phyloP scores from a whole-genome alignment of 2,113 vertebrate species.

The Eudyptes chrysolophus region DNA sequence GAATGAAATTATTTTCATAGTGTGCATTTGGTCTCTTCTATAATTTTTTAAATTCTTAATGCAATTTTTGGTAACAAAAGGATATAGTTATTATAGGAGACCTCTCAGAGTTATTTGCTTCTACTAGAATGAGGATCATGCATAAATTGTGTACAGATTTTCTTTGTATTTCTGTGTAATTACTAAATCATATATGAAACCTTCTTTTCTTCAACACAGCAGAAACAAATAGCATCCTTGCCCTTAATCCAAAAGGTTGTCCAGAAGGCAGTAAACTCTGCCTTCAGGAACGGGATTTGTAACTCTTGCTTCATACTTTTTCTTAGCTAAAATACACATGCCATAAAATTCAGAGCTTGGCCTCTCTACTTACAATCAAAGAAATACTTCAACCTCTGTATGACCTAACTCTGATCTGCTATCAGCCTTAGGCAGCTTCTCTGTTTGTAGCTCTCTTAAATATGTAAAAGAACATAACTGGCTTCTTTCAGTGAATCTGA shows the following conservation, averaged over 20 bases:
- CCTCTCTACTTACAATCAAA: not conserved
- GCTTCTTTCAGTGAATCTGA: not conserved
- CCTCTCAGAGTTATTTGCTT: not conserved
- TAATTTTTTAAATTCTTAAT: not conserved
- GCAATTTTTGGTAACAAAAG: not conserved
- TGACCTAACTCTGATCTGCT: not conserved
- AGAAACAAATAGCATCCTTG: not conserved
- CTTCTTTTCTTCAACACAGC: not conserved
- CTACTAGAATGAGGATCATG: not conserved
- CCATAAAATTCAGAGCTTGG: not conserved
- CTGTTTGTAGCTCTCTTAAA: not conserved
- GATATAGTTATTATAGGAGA: not conserved
- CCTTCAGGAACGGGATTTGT: not conserved
- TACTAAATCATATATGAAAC: not conserved
- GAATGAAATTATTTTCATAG: not conserved
- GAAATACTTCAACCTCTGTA: not conserved
- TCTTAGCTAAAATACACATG: not conserved
- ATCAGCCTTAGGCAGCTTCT: not conserved
- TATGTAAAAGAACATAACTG: not conserved
- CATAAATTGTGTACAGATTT: not conserved
- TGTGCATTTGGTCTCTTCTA: not conserved
- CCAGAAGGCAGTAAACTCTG: not conserved
- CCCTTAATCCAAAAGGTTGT: not conserved
- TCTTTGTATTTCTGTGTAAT: not conserved
- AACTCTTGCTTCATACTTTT: not conserved